Conservation (phyloP, 2,113 vertebrate species). For the Sus scrofa region DNA sequence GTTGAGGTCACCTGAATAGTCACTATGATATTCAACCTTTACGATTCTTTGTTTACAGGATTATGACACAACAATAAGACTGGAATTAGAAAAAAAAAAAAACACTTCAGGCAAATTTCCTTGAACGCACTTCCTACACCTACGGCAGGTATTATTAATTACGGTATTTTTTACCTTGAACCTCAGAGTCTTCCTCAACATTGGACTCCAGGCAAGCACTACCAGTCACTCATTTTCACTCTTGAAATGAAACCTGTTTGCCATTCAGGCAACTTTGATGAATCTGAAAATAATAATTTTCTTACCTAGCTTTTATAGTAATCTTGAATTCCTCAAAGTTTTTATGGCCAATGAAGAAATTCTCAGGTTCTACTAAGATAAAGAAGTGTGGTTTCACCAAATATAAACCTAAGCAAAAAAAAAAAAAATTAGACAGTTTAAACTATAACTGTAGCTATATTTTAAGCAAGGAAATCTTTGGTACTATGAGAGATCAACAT, state of each 20-base stretch:
- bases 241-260: not conserved
- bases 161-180: not conserved
- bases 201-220: not conserved
- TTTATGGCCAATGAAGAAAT: conserved; percentile 83
- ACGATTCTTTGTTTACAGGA: not conserved
- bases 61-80: not conserved
- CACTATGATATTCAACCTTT: not conserved
- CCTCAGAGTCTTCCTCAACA: not conserved
- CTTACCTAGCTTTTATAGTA: conserved; percentile 85
- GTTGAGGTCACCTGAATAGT: not conserved
- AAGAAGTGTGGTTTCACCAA: conserved; percentile 85
- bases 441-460: not conserved
- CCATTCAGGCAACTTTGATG: not conserved
- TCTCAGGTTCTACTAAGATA: conserved; percentile 84
- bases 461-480: not conserved
- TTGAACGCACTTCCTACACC: not conserved
- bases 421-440: not conserved
- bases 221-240: not conserved
- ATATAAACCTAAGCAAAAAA: conserved; percentile 51
- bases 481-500: not conserved
- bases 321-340: conserved; percentile 85
- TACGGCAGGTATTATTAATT: not conserved
- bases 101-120: not conserved
- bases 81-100: not conserved
- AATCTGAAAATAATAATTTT: not conserved